Conservation (phyloP, 2,888 invertebrate genomes). For the Acleris laterana region DNA sequence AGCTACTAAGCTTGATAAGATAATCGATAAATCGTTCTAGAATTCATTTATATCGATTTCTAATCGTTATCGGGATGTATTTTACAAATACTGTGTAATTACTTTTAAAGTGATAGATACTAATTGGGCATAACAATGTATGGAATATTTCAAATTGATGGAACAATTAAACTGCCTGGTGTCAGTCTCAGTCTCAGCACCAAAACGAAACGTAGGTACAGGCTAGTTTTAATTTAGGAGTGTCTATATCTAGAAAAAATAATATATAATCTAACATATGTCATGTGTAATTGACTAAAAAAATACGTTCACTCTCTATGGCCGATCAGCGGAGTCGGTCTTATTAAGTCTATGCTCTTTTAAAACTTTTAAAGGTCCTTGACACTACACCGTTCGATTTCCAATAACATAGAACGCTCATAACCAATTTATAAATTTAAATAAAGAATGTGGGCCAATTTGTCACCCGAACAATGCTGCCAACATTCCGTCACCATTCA, state of each 20-base stretch:
- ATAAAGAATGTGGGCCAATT: slow-evolving; percentile 36
- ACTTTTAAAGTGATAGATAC: background rate
- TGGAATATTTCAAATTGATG: background rate
- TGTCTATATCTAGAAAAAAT: background rate
- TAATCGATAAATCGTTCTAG: slow-evolving; percentile 24
- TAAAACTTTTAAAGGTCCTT: slow-evolving; percentile 20
- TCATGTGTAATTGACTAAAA: too few relatives aligned
- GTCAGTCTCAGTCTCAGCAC: background rate
- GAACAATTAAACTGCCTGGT: background rate
- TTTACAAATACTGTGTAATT: slow-evolving; percentile 1
- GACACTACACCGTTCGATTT: slow-evolving; percentile 25
- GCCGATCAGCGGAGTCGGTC: too few relatives aligned
- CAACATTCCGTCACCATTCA: slow-evolving; percentile 49
- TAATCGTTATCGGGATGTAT: slow-evolving; percentile 24
- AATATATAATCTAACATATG: too few relatives aligned
- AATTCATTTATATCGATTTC: slow-evolving; percentile 29
- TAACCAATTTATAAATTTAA: slow-evolving; percentile 35
- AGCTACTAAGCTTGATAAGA: slow-evolving; percentile 26
- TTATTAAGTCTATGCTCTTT: background rate
- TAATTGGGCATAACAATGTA: background rate
- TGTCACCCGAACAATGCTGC: slow-evolving; percentile 37
- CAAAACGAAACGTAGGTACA: background rate
- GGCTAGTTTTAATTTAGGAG: background rate
- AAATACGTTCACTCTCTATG: background rate
- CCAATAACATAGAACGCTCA: slow-evolving; percentile 21